phyloP scores from a whole-genome alignment of 2,113 vertebrate species.

The Rhinopomastus cyanomelas region DNA sequence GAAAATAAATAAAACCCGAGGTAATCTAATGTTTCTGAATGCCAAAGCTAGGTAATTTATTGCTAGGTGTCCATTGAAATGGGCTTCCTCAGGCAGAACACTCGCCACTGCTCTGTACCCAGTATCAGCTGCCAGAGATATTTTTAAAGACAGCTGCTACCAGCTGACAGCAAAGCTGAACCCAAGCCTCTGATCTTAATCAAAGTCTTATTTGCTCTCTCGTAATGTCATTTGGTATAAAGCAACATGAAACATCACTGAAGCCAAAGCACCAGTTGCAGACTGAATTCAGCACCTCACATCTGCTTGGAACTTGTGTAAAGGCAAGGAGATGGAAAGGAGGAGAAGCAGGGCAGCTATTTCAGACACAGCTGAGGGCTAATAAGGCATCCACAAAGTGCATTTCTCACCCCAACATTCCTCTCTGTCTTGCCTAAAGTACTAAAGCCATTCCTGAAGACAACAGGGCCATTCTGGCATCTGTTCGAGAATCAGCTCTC shows the following conservation, averaged over 20 bases:
- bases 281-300: not conserved
- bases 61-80: not conserved
- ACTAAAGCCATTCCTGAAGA: not conserved
- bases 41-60: not conserved
- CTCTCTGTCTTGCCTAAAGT: not conserved
- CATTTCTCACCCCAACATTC: not conserved
- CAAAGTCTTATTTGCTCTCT: not conserved
- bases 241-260: not conserved
- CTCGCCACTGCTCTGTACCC: not conserved
- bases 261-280: not conserved
- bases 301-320: not conserved
- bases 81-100: not conserved
- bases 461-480: not conserved
- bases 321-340: not conserved
- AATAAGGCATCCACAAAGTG: not conserved
- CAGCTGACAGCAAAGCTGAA: not conserved
- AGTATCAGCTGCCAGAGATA: not conserved
- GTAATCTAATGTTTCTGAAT: not conserved
- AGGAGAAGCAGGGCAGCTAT: not conserved
- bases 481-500: not conserved
- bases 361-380: not conserved
- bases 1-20: not conserved
- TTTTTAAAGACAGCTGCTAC: not conserved
- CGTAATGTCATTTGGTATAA: fast-evolving
- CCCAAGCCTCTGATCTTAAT: not conserved